These are phyloP conservation scores for Erebia aethiops DNA, from an alignment of 2,888 invertebrate species.

Conservation along the genomic window DNA sequence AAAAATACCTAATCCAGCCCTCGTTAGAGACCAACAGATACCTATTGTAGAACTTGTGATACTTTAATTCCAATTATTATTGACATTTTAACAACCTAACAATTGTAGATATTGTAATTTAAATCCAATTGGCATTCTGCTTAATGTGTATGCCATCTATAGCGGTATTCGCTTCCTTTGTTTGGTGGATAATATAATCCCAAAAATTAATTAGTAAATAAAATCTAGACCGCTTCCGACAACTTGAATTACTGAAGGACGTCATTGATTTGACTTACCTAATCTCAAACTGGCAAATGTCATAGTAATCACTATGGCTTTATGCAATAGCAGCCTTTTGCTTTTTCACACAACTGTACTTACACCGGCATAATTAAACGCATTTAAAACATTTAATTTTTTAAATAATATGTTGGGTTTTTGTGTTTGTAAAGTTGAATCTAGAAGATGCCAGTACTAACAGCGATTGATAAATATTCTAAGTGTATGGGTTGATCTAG, in stretches of 20 bases:
- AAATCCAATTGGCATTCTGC: conserved; percentile 11
- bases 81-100: too few species aligned
- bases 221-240: not conserved
- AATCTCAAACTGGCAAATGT: not conserved
- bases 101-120: not conserved
- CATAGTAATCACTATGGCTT: not conserved
- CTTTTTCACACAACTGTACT: not conserved
- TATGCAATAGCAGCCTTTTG: too few species aligned
- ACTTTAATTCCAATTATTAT: not conserved
- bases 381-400: too few species aligned
- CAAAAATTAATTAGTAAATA: conserved; percentile 9
- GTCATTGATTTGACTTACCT: not conserved
- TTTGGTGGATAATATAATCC: conserved; percentile 9
- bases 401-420: too few species aligned
- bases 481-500: too few species aligned
- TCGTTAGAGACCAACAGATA: not conserved
- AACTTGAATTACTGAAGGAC: conserved; percentile 3
- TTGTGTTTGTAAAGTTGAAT: too few species aligned
- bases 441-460: too few species aligned
- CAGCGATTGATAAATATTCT: too few species aligned
- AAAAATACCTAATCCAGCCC: not conserved
- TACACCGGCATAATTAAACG: too few species aligned
- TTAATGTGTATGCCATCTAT: not conserved
- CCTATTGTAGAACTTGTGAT: not conserved
- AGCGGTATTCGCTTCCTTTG: conserved; percentile 10